Evolutionary conservation across 2,113 vertebrate species (phyloP), one percentile per base, ranked within the genome.

Genomic region (Nymphicus hollandicus): DNA sequence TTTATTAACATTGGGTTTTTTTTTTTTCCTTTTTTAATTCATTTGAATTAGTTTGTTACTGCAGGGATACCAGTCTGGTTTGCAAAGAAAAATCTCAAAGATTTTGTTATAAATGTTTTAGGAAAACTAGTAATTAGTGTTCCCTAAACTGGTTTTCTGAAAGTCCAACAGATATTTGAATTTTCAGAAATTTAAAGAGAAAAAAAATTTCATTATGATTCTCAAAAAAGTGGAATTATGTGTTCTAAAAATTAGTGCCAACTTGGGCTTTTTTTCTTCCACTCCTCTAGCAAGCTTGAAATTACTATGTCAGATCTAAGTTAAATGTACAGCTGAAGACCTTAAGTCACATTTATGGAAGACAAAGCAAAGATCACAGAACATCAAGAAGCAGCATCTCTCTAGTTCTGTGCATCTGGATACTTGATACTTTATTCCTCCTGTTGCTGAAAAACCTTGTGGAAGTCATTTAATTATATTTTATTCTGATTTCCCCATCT

Each of bases 11-110:
- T 7, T 31, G 1, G 9, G 28, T 1, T 9, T 37, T 35, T 43
- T 29, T 1, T 9, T 43, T 41, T n/a, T 3, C 1, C 0, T 10
- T 49, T 16, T 52, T 76, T 41, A 3, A 5, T 46, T 76, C 12
- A 11, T 13, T 3, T 50, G 10, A 41, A 55, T 35, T 9, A 49
- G 6, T 64, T 88, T 68, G 5, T 49, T 72, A 61, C 25, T 78
- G 9, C 28, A 73, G 8, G 20, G 14, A 56, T 8, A 25, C 7
- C 8, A 25, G 6, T 73, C 10, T 13, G 1, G 4, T 78, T 78
- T 79, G 15, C 13, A 91, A 77, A 70, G 17, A 41, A 66, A 91
- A 66, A 15, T 6, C 15, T 64, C n/a, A 13, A 60, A 74, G 5
- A 15, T 63, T 81, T 84, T 72, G 1, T 35, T 58, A 53, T 3